Base-by-base conservation (phyloP, 1,140 invertebrate genomes). In the Ruditapes philippinarum region DNA sequence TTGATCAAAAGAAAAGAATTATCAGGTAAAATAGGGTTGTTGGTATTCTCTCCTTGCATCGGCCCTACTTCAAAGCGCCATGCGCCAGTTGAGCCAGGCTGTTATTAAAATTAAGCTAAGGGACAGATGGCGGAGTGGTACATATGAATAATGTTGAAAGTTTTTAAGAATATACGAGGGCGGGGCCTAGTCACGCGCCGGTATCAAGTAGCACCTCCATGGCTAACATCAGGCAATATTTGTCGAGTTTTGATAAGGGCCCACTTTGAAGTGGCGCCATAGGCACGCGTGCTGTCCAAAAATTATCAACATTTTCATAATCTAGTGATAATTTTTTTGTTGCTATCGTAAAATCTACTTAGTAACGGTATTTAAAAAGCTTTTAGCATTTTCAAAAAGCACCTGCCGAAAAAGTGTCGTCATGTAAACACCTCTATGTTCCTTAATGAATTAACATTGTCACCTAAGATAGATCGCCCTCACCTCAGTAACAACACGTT, bases 281-380 rank as follows among this genome's bases (percentile, higher is more conserved):
- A 19, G 81, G 81, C 88, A 84, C 88, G 81, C 88, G 88, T 36
- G 54, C 74, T 40, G 51, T 31, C 40, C n/a, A 54, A 49, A 68
- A 49, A 70, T 88, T 88, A 88, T 88, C 70, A 78, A 60, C 73
- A 70, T 80, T 68, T 88, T 54, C 76, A 51, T 79, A 88, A 88
- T 62, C 85, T 38, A 70, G 51, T 88, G 85, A 88, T 88, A 88
- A 84, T 70, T 83, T 40, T n/a, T 70, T 78, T 80, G 49, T 62
- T 76, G 54, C 42, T 79, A 80, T 80, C 57, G 54, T 70, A 80
- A 80, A 79, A 62, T 88, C 51, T 80, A 88, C 76, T 78, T 70
- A 88, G 76, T 88, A 88, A 88, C 85, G 74, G 85, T 79, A 70
- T 70, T 83, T 88, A 80, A 88, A 88, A 81, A 62, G 79, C 79